phyloP scores from a whole-genome alignment of 2,888 invertebrate genomes.

The Tachina lurida region DNA sequence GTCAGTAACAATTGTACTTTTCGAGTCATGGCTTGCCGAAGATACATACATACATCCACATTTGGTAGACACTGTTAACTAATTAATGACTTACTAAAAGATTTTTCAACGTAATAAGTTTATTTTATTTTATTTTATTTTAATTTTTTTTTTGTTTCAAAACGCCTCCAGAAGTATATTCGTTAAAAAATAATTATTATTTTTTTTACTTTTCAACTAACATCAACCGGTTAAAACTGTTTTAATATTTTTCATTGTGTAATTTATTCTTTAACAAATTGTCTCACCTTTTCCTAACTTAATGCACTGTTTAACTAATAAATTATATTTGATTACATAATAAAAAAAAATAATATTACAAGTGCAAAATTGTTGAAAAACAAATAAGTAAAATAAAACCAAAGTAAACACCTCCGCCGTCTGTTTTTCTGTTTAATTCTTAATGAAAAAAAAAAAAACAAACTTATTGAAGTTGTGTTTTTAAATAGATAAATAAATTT shows the following conservation, averaged over 20 bases:
- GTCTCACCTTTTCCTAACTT: slow-evolving; percentile 27
- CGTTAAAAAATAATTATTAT: too few species aligned
- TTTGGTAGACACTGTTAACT: too few species aligned
- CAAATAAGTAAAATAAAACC: background rate
- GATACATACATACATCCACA: too few species aligned
- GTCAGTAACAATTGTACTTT: too few species aligned
- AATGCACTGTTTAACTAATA: slow-evolving; percentile 56
- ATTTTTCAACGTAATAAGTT: too few species aligned
- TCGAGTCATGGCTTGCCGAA: too few species aligned
- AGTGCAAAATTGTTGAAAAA: slow-evolving; percentile 39
- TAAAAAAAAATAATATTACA: slow-evolving; percentile 44
- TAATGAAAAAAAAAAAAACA: slow-evolving; percentile 1
- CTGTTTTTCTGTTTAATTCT: slow-evolving; percentile 12
- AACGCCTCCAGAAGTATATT: too few species aligned
- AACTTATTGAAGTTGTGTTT: slow-evolving; percentile 20
- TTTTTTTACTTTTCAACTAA: slow-evolving; percentile 1
- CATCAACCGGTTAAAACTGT: slow-evolving; percentile 29
- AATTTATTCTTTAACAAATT: slow-evolving; percentile 34
- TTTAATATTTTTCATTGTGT: background rate
- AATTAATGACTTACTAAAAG: too few species aligned
- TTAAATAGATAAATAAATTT: background rate
- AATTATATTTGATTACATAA: slow-evolving; percentile 66
- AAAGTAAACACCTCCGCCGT: slow-evolving; percentile 25
- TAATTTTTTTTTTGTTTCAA: too few species aligned
- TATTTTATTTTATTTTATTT: too few species aligned